Base-by-base conservation (phyloP, 1,140 invertebrate genomes). In the Drosophila pallidifrons region DNA sequence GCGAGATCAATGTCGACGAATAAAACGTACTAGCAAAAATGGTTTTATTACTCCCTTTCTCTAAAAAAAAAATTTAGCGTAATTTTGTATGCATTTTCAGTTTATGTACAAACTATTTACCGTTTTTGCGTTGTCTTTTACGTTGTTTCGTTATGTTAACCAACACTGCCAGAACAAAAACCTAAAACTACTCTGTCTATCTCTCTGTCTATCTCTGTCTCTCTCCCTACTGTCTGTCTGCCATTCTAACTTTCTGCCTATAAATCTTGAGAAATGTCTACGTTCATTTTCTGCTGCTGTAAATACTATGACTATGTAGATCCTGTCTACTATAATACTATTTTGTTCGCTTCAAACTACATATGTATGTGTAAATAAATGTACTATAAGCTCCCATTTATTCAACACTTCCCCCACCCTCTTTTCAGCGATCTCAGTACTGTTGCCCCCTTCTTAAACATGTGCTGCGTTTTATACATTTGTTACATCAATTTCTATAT, bases 1-100 rank as follows among this genome's bases (percentile, higher is more conserved):
- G 95, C 95, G 93, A 95, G 95, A 94, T 95, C 95, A 93, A 92
- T 92, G 91, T 91, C 91, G 72, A 92, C 89, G 76, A 90, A 92
- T 80, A 92, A 92, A 92, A 92, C 91, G 91, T 92, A 92, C 91
- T 90, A 81, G 79, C 82, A 85, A 77, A 77, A 77, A 82, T 79
- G 71, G 66, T 82, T 82, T 78, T 54, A 54, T 60, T 75, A 69
- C 59, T 71, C 32, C 51, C 60, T 70, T 8, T 32, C 32, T 32
- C 32, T 32, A 32, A 32, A 58, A 64, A 64, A 77, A 54, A 58
- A 64, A 77, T 47, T 75, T 75, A 70, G 67, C 58, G 51, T 75
- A 70, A 61, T 63, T 63, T 81, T 76, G 68, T 76, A 68, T 85
- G 41, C 65, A 38, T 85, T 78, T 89, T 89, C 32, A 58, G 74